Conservation (phyloP, 2,113 vertebrate species). For the Callaeas wilsoni region DNA sequence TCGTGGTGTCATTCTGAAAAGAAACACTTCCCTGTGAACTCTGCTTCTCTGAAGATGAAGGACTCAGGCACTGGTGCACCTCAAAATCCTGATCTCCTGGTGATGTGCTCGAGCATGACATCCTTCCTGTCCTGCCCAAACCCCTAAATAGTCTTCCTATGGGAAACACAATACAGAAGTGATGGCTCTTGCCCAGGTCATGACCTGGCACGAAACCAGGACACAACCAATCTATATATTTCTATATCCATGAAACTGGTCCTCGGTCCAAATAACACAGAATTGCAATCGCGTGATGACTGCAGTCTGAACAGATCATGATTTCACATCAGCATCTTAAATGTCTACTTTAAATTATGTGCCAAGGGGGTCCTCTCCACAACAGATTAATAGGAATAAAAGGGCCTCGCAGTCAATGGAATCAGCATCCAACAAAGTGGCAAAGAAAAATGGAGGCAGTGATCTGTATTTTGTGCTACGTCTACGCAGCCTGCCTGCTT, state of each 20-base stretch:
- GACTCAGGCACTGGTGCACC: background rate
- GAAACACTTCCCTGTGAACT: background rate
- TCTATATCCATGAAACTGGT: background rate
- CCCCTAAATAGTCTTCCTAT: background rate
- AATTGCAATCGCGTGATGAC: rapidly evolving
- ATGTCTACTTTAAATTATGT: background rate
- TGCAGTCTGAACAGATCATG: background rate
- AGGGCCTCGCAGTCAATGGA: background rate
- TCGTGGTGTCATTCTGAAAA: background rate
- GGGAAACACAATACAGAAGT: background rate
- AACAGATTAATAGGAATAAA: background rate
- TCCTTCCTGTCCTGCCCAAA: background rate
- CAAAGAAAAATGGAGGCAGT: background rate
- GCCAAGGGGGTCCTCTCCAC: background rate
- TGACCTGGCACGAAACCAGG: background rate
- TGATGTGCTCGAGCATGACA: background rate
- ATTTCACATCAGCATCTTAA: background rate
- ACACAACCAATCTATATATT: rapidly evolving
- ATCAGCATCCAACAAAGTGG: background rate
- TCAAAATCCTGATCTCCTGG: background rate
- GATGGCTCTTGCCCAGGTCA: background rate
- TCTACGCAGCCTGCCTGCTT: rapidly evolving
- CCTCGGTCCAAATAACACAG: rapidly evolving
- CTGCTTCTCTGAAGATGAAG: background rate
- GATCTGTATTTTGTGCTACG: background rate